Evolutionary conservation across 2,797 vertebrate species (phyloP).

Genomic region (Danionella dracula): DNA sequence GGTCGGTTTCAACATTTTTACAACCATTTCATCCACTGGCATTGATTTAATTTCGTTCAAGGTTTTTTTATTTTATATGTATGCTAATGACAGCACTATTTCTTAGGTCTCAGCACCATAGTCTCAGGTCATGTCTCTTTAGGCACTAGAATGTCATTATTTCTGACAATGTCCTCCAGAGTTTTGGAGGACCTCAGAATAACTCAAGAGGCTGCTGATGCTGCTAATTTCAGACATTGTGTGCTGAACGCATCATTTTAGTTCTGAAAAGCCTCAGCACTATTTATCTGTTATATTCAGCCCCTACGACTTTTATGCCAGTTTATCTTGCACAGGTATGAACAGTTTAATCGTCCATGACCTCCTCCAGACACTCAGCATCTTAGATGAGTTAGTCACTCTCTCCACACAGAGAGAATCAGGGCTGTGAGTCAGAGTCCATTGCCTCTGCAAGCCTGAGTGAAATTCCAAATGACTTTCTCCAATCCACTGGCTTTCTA

Average conservation of each 20-base stretch:
- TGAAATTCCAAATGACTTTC: slow-evolving; percentile 59
- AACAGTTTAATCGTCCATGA: background rate
- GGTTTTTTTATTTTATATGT: too few species aligned
- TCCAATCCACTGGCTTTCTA: slow-evolving; percentile 66
- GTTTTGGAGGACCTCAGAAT: background rate
- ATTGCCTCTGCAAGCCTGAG: background rate
- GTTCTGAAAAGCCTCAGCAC: background rate
- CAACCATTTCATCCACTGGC: too few species aligned
- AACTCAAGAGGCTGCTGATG: background rate
- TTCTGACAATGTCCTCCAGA: background rate
- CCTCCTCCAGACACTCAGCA: background rate
- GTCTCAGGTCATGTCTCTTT: too few species aligned
- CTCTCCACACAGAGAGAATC: background rate
- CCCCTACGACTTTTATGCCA: too few species aligned
- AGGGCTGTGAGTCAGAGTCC: background rate
- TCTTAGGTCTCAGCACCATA: too few species aligned
- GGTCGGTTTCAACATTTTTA: too few species aligned
- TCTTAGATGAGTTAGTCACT: background rate
- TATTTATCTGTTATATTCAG: background rate
- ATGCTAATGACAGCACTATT: too few species aligned
- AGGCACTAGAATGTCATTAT: background rate
- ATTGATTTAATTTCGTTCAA: too few species aligned
- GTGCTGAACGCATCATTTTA: background rate
- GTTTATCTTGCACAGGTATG: background rate
- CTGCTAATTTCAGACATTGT: background rate